Evolutionary conservation across 2,797 vertebrate species (phyloP), one percentile per base, ranked within the genome.

Genomic region (Uromys caudimaculatus): DNA sequence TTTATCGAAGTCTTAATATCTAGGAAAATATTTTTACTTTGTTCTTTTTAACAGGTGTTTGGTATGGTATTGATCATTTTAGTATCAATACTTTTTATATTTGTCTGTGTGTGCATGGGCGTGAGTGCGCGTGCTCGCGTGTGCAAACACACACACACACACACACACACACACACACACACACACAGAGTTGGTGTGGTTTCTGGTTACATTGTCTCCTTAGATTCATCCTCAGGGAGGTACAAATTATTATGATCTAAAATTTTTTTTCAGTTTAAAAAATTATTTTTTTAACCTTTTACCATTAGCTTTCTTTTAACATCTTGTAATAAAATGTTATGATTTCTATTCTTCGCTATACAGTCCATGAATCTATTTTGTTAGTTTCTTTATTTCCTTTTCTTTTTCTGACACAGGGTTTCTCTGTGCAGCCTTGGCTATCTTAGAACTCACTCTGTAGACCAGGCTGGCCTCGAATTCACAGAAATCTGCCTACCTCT

Each of bases 21-120:
- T 76, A 44, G 50, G 54, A 86, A 93, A 41, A 35, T 8, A 50
- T 58, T 24, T 24, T 14, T 77, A 69, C 21, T 0, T 60, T 79
- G 41, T 62, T 96, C 79, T 79, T 90, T 96, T 86, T 64, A 10
- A 67, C 79, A 12, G 52, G 21, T 44, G 52, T 78, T 81, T 84
- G 21, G 56, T 21, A 38, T 52, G 38, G 27, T 94, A 6, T 75
- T 79, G 86, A 56, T 41, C n/a, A 73, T 85, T 96, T 89, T 89
- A 78, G 73, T 82, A 27, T 50, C 17, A 11, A 47, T 67, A 50
- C 2, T 50, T 67, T 84, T 23, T 67, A 47, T 67, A 23, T 27
- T 35, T 47, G 38, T 84, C 17, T 62, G 3, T 27, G 5, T 69
- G 54, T n/a, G 52, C 54, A 35, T 38, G 54, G 7, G n/a, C 38